Evolutionary conservation across 2,797 vertebrate genomes (phyloP), one percentile per base, ranked within the genome.

Genomic region (Sciaenops ocellatus): DNA sequence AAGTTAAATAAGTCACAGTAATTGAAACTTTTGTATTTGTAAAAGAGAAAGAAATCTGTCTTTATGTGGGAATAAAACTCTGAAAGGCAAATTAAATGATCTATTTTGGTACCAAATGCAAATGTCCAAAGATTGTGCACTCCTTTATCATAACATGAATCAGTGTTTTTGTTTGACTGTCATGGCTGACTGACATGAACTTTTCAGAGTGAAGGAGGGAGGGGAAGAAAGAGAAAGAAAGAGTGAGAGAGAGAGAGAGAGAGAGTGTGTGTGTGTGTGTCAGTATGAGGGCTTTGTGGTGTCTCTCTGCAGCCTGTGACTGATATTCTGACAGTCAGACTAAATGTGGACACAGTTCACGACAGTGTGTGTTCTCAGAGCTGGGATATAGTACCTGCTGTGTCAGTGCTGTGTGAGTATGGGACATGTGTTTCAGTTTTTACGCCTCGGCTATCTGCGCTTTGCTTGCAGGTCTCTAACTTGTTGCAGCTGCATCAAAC

Each of bases 401-500:
- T 20, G 67, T 60, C 71, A 47, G 57, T 46, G 79, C 70, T 64
- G 76, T 79, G 88, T 92, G 92, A 90, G 90, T 92, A 90, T 74
- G 22, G 56, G 41, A 85, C 89, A 90, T 82, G 81, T 92, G 90
- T 86, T 79, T 55, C 51, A 62, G 71, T 83, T 80, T 38, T 73
- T 16, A 28, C 46, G 73, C 54, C 75, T 78, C 67, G 0, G 22
- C 77, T 94, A 91, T 94, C 89, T 88, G 82, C 69, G 52, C 72
- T 82, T 79, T 72, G 71, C 79, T 82, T 78, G 73, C 69, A 78
- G 60, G 22, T 80, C 69, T 89, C 73, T 17, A 47, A 86, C 84
- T 69, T 60, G 67, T 50, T 26, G 76, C 94, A 94, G 94, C 85
- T 95, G 91, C 85, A 79, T 74, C 90, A 93, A 94, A 93, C 90